A percentile compares a stretch with the other conserved stretches of the same genome.
phyloP scores from a whole-genome alignment of 2,797 vertebrate species.

The Xiphophorus birchmanni region DNA sequence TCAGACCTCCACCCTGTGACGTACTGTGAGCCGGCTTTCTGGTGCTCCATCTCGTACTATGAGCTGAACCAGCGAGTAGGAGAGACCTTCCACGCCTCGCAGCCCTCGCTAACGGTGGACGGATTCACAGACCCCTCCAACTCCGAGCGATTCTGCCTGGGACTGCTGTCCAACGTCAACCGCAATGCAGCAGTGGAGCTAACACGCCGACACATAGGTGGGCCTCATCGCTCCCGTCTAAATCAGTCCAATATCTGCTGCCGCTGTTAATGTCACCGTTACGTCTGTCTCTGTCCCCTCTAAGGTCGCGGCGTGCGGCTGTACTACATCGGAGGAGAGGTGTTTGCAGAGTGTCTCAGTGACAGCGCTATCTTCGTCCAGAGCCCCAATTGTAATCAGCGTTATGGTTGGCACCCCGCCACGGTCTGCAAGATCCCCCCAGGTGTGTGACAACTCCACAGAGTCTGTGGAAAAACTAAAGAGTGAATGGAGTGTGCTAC shows the following conservation, averaged over 20 bases:
- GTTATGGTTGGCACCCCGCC: constrained; percentile 98
- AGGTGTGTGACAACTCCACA: constrained; percentile 75
- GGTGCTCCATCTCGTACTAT: constrained; percentile 99
- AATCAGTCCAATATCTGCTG: not conserved
- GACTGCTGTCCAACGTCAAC: constrained; percentile 96
- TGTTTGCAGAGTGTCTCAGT: constrained; percentile 97
- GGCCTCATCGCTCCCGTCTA: not conserved
- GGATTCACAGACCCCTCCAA: constrained; percentile 99
- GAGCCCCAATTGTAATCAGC: constrained; percentile 99
- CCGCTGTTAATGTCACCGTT: not conserved
- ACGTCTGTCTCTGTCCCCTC: constrained; percentile 34
- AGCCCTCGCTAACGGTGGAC: constrained; percentile 97
- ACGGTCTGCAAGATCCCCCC: constrained; percentile 99
- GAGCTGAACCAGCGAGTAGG: constrained; percentile 98
- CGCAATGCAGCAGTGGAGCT: constrained; percentile 95
- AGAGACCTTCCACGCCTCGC: constrained; percentile 98
- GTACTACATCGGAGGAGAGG: constrained; percentile 98
- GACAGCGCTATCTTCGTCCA: constrained; percentile 99
- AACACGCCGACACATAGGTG: constrained; percentile 95
- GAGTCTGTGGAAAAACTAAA: not conserved
- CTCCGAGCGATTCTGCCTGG: constrained; percentile 97
- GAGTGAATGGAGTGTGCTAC: not conserved
- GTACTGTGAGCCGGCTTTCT: constrained; percentile 98
- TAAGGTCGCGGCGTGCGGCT: constrained; percentile 94
- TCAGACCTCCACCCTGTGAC: constrained; percentile 98